Base-by-base conservation (phyloP, 2,797 vertebrate genomes). In the Selene dorsalis region DNA sequence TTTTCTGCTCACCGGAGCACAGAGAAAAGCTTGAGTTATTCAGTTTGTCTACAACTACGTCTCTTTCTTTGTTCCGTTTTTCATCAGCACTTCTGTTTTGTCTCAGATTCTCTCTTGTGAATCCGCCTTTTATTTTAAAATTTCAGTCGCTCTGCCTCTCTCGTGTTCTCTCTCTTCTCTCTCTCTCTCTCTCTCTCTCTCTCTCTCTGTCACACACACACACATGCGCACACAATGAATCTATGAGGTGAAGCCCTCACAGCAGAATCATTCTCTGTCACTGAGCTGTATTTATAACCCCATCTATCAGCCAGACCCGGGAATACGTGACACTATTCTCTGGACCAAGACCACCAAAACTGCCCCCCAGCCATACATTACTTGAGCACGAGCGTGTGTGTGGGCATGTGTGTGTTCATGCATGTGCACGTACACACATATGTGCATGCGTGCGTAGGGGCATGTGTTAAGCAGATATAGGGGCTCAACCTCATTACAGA, bases 261-360 rank as follows among this genome's bases (percentile, higher is more conserved):
- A 82, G 85, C 73, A 84, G 81, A 85, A 86, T 89, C 84, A 66
- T 82, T 90, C 84, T 86, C 86, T 91, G 88, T 92, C 91, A 88
- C 84, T 64, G 80, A 81, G 82, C 75, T 86, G 82, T 91, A 92
- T 92, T 93, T 90, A 93, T 92, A 92, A 89, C 80, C 87, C 75
- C 76, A 92, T 93, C 88, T 87, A 89, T 93, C 89, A 91, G 84
- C 81, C 77, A 79, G 80, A 83, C 73, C 60, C 61, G 22, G 62
- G 79, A 91, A 85, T 76, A 87, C 70, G 79, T 89, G 87, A 80
- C 87, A 86, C 88, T 83, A 66, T 87, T 91, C 87, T 88, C 84
- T 80, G 87, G 89, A 89, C 88, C 79, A 80, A 79, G 87, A 91
- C 91, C 88, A 83, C 86, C 86, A 75, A 88, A 90, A 90, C 86